Evolutionary conservation across 1,140 invertebrate species (phyloP).

Genomic region (Euwallacea similis): DNA sequence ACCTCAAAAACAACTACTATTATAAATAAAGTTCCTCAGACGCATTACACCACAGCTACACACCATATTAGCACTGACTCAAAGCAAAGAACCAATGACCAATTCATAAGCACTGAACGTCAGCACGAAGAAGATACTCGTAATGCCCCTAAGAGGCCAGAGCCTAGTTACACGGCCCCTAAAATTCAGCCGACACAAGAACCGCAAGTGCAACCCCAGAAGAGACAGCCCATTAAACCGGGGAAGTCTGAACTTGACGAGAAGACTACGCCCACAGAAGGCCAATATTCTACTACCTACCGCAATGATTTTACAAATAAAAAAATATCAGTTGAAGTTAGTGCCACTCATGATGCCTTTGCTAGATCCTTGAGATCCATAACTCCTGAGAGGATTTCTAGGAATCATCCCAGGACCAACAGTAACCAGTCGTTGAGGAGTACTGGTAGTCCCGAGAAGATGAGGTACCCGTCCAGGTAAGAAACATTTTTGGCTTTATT

Average conservation of each 20-base stretch:
- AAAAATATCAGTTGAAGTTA: slow-evolving; percentile 64
- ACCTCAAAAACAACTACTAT: slow-evolving; percentile 25
- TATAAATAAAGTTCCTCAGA: background rate
- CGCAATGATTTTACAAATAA: slow-evolving; percentile 60
- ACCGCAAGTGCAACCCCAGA: slow-evolving; percentile 46
- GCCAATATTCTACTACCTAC: slow-evolving; percentile 64
- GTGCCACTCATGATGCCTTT: slow-evolving; percentile 71
- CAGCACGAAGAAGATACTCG: slow-evolving; percentile 36
- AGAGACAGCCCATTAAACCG: slow-evolving; percentile 43
- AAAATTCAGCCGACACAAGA: slow-evolving; percentile 42
- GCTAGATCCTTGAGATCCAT: slow-evolving; percentile 67
- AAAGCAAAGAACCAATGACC: slow-evolving; percentile 20
- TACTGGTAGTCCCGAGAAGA: slow-evolving; percentile 61
- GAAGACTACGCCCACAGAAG: slow-evolving; percentile 47
- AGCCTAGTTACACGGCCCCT: background rate
- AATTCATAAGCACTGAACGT: slow-evolving; percentile 39
- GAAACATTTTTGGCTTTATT: background rate
- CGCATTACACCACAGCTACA: slow-evolving; percentile 17
- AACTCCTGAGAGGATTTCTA: slow-evolving; percentile 56
- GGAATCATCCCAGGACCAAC: slow-evolving; percentile 55
- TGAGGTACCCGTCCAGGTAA: slow-evolving; percentile 41
- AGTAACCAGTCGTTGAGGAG: slow-evolving; percentile 56
- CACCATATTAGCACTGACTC: slow-evolving; percentile 8
- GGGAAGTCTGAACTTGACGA: slow-evolving; percentile 44
- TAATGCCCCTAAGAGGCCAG: background rate